Evolutionary conservation across 2,797 vertebrate genomes (phyloP), one percentile per base, ranked within the genome.

Genomic region (Crypturellus tataupa): DNA sequence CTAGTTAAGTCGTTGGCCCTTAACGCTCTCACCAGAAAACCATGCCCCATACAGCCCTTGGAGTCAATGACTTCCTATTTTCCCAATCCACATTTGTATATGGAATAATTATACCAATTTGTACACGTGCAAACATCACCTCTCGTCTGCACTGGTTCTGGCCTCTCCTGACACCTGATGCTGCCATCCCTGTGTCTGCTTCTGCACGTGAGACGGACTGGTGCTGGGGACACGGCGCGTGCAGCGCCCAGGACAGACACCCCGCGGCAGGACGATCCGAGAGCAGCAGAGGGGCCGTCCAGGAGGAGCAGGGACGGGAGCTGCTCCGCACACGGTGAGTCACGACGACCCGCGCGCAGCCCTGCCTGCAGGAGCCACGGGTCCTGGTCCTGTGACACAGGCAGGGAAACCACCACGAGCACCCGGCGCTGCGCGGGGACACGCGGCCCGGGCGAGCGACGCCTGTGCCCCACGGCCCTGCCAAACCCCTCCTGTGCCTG

Each of bases 401-500:
- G 78, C 12, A 33, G 16, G 29, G 2, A 24, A 0, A 3, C 9
- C 7, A 60, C 44, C 44, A 7, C 44, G 18, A 8, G 16, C 44
- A 46, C 44, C 17, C 42, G 10, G 46, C 1, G 1, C 47, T 18
- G 47, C 8, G 3, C 16, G 12, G 29, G 33, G 29, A 27, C 37
- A n/a, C 47, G 17, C 33, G 68, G 27, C 8, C 68, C 0, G 1
- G 31, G 44, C 0, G 1, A 21, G 15, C 25, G 40, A 67, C 3
- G 9, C 55, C 47, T 1, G 3, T 9, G 59, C 51, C 40, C 65
- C 3, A 0, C 20, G 63, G 40, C 21, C 55, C 56, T n/a, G 2
- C 47, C 4, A 0, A 44, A 55, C 56, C 42, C 9, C 40, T 31
- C 27, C 58, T 46, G 37, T 51, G 77, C 37, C 63, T n/a, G 8